Conservation (phyloP, 2,888 invertebrate genomes). For the Orthosia cruda region DNA sequence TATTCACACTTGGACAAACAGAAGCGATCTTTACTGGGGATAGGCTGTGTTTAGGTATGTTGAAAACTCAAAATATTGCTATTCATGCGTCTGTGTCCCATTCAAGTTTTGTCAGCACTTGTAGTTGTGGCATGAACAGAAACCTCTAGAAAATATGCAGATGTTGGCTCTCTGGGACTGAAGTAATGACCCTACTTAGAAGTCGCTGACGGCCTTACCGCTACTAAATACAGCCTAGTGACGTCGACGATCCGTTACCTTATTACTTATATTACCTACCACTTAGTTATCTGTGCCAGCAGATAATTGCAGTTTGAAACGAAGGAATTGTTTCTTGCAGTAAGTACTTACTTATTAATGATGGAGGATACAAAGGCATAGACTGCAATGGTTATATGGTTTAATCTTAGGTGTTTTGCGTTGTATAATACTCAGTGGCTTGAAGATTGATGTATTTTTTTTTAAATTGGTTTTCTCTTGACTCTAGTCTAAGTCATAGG, state of each 20-base stretch:
- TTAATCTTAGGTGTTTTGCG: neutral
- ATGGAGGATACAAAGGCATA: neutral
- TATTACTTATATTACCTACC: neutral
- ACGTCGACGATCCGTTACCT: conserved; percentile 2
- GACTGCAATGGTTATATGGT: neutral
- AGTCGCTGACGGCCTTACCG: neutral
- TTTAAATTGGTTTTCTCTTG: too few relatives aligned
- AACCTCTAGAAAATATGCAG: conserved; percentile 27
- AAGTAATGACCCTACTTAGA: conserved; percentile 8
- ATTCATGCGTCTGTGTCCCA: neutral
- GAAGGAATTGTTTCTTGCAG: conserved; percentile 29
- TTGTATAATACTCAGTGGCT: too few relatives aligned
- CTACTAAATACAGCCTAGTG: conserved; percentile 30
- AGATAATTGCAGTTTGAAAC: conserved; percentile 51
- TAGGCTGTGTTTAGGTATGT: too few relatives aligned
- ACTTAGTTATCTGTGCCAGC: conserved; percentile 40
- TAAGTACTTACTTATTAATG: neutral
- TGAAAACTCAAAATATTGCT: neutral
- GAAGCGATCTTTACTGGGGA: too few relatives aligned
- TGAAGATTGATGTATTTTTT: too few relatives aligned
- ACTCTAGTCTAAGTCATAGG: too few relatives aligned
- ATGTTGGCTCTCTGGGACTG: neutral
- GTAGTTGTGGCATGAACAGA: conserved; percentile 2
- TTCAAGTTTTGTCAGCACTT: neutral
- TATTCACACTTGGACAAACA: too few relatives aligned